phyloP scores from a whole-genome alignment of 92 coral and sea anemone species.

The Epizoanthus ramosus region DNA sequence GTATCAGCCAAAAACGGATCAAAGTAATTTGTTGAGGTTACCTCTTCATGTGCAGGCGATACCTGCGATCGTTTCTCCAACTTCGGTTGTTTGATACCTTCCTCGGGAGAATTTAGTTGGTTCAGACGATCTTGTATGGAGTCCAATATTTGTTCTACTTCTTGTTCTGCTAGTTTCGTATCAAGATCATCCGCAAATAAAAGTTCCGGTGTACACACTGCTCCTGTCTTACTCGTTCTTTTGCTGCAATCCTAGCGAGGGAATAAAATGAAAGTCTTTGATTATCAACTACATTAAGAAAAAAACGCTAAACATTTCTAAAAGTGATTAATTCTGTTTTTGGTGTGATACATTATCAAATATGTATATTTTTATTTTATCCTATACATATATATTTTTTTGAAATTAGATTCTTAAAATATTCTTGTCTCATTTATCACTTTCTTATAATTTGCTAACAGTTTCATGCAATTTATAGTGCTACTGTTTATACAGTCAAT shows the following conservation, averaged over 20 bases:
- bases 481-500: neutral
- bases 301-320: too few species aligned
- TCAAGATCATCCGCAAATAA: slow-evolving; percentile 9
- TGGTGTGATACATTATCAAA: too few species aligned
- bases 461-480: too few species aligned
- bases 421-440: too few species aligned
- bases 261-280: neutral
- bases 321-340: too few species aligned
- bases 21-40: neutral
- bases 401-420: too few species aligned
- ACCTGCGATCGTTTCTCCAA: neutral
- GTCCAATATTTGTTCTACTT: neutral
- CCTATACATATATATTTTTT: too few species aligned
- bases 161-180: slow-evolving; percentile 1
- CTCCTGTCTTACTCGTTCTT: neutral
- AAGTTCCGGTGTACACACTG: neutral
- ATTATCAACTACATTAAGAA: neutral
- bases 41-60: neutral
- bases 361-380: too few species aligned
- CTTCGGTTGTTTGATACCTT: neutral
- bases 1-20: neutral
- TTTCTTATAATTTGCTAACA: too few species aligned
- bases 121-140: neutral
- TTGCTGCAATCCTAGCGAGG: slow-evolving; percentile 1
- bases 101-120: neutral